phyloP scores from a whole-genome alignment of 2,888 invertebrate genomes.

The Rotaria socialis region DNA sequence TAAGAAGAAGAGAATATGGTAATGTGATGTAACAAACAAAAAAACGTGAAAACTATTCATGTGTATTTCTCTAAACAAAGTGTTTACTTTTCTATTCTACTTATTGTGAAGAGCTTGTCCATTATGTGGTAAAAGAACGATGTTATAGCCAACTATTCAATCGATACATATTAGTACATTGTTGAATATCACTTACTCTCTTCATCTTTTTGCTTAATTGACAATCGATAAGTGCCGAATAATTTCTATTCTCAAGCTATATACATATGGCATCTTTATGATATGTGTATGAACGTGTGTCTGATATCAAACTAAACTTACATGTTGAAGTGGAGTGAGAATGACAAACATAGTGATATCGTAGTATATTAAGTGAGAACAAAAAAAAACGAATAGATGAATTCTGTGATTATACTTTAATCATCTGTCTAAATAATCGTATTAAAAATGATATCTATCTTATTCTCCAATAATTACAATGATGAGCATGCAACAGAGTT shows the following conservation, averaged over 20 bases:
- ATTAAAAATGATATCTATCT: background rate
- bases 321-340: background rate
- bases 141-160: background rate
- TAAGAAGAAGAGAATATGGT: background rate
- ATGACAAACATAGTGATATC: background rate
- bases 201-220: background rate
- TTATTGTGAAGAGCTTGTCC: conserved; percentile 15
- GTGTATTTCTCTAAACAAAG: background rate
- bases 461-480: background rate
- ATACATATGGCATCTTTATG: background rate
- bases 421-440: background rate
- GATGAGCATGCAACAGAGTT: background rate
- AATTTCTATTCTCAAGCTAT: background rate
- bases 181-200: background rate
- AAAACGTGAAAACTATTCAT: background rate
- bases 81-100: background rate
- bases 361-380: background rate
- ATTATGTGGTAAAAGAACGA: background rate
- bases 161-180: background rate
- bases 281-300: background rate
- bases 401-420: background rate
- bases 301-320: background rate
- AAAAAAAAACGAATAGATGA: background rate
- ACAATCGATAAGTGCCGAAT: background rate
- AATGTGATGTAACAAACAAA: background rate